Evolutionary conservation across 2,797 vertebrate species (phyloP).

Genomic region (Falco biarmicus): DNA sequence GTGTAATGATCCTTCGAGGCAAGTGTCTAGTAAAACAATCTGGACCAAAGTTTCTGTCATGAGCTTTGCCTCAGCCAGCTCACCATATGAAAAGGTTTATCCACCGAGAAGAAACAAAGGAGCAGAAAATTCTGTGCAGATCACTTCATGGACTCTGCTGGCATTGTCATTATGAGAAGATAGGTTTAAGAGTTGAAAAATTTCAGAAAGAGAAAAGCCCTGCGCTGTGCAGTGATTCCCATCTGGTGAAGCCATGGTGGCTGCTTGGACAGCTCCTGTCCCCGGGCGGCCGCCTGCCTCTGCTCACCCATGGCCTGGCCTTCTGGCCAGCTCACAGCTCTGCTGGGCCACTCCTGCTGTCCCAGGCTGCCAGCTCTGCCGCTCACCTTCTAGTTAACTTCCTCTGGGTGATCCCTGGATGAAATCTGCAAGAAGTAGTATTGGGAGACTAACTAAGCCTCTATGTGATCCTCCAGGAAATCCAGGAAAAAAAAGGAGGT

Average conservation of each 20-base stretch:
- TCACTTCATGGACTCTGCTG: neutral
- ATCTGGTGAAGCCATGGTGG: rapidly evolving
- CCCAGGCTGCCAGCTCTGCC: neutral
- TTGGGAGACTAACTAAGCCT: neutral
- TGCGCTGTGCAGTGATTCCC: neutral
- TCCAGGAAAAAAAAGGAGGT: no score
- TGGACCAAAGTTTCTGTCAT: neutral
- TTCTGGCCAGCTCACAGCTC: neutral
- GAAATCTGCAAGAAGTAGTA: neutral
- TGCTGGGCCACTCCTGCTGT: neutral
- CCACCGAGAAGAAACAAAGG: neutral
- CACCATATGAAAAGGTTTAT: neutral
- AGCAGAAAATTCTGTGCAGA: neutral
- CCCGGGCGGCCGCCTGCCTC: rapidly evolving
- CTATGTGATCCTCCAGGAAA: no score
- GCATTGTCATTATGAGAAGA: neutral
- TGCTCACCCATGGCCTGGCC: neutral
- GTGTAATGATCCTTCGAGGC: neutral
- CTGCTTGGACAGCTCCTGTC: neutral
- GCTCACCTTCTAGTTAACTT: neutral
- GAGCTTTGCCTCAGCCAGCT: neutral
- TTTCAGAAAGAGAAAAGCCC: neutral
- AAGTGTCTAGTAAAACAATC: neutral
- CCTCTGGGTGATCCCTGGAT: neutral
- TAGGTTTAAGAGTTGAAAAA: neutral